Evolutionary conservation across 2,113 vertebrate species (phyloP), one percentile per base, ranked within the genome.

Genomic region (Dromas ardeola): DNA sequence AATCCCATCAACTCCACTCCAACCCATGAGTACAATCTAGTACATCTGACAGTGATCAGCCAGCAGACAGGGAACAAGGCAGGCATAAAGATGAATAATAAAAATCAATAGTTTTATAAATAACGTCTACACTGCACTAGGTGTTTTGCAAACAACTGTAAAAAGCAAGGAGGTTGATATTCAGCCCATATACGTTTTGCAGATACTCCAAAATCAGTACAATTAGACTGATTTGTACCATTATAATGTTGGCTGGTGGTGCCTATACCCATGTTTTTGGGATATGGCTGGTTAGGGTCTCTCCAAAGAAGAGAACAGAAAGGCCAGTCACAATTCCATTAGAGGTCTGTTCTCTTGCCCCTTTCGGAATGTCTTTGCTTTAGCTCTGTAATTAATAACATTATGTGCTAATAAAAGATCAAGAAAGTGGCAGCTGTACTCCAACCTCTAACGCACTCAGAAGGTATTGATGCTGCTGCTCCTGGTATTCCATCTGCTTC

Each of bases 101-200:
- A 87, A 92, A 94, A 94, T 87, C 89, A 82, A 88, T 91, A 70
- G 20, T 32, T 94, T 76, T 85, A 81, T 77, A 91, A 93, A 93
- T 83, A 61, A n/a, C 17, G 15, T 67, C 49, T 67, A 22, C n/a
- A 22, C 34, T n/a, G 27, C 26, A 22, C 26, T 45, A 36, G 20
- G 18, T 66, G 32, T 73, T 95, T 91, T 78, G 53, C 49, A 94
- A 55, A 77, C 29, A 73, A 66, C 27, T 49, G 11, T 89, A 53
- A 82, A 84, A 85, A 73, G 15, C 55, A 56, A 78, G 23, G 36
- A 79, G 8, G 11, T 19, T 80, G 53, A 40, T 70, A 36, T 38
- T 85, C 56, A 87, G 22, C 53, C 21, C 34, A 3, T 21, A 21
- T 17, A 30, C 11, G 26, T 50, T 67, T 76, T 85, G 32, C 15